Base-by-base conservation (phyloP, 2,888 invertebrate species). In the Lysandra coridon region DNA sequence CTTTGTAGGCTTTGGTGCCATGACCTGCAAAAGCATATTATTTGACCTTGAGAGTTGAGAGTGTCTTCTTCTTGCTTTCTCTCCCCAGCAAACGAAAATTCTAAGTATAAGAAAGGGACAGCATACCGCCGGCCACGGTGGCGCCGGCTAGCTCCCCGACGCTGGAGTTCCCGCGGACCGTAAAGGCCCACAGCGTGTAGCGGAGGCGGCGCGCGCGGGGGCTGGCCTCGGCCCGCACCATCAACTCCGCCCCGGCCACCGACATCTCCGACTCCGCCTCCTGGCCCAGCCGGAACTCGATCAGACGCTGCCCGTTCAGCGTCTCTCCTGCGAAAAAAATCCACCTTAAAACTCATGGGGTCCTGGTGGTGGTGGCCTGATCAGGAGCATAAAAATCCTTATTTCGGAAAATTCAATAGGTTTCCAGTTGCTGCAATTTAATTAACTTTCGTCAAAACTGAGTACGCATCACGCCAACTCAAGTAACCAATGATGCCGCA, bases 151-250 rank as follows among this genome's bases (percentile, higher is more conserved):
- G 90, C 84, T 87, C 88, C 81, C 90, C 92, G 79, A 96, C 95
- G 85, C 95, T 96, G 83, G 95, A 95, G 89, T 96, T 96, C 85
- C 95, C 96, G 85, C 94, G 94, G 84, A 97, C 96, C 84, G 96
- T 95, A 91, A 97, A 97, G 82, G 97, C 96, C 96, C 97, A 97
- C 80, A 98, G 84, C 97, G 98, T 78, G 95, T 98, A 83, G 96
- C 97, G 85, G 97, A 98, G 40, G 95, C 96, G 86, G 96, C 95
- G 83, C 96, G 95, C 83, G 95, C 96, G 80, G 92, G 97, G 64
- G 96, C 97, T 80, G 95, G 98, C 83, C 95, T 97, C 85, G 96
- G 98, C 84, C 97, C 98, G 78, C 95, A 98, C 83, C 98, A 98
- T 97, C 83, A 98, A 95, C 90, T 98, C 98, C 92, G 96, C 96